Base-by-base conservation (phyloP, 2,888 invertebrate genomes). In the Orchestes rusci region DNA sequence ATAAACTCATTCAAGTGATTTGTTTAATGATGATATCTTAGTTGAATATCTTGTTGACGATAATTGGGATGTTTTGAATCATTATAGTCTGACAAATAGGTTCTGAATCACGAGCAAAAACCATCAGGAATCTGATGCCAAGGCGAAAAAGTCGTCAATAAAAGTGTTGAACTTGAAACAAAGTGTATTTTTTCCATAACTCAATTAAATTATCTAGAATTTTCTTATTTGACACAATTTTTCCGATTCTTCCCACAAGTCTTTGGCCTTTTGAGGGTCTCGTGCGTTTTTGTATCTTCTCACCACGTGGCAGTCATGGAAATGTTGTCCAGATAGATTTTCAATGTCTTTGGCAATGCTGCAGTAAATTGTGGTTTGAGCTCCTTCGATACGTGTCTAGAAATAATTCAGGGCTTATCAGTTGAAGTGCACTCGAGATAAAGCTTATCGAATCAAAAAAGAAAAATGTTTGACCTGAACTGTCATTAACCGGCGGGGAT, bases 341-440 rank as follows among this genome's bases (percentile, higher is more conserved):
- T 60, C 58, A 13, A 63, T 56, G 32, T 59, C 59, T 36, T 62
- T 59, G 3, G 58, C 53, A 13, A 65, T 55, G 3, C 60, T 56
- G 44, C 59, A 48, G 45, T 61, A 53, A 18, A 66, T 59, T 4
- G 56, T 54, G 1, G 66, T 66, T 51, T 67, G 66, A 3, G 64
- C 64, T 5, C 65, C 66, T 46, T 63, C 60, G 18, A 29, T 20
- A 8, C 48, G 30, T 5, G 37, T 48, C 54, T 56, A 32, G 20
- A 54, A 54, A 5, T 12, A 18, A 27, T n/a, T n/a, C n/a, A n/a
- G n/a, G n/a, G n/a, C 20, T 19, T 23, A 34, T 4, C n/a, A 32
- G 17, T 23, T 2, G n/a, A 7, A 30, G 13, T 30, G 30, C 4
- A 8, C 23, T 23, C 13, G n/a, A 30, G 30, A 30, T 30, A n/a